Percentiles rank a stretch among this genome's conserved stretches.
These are phyloP conservation scores for Sinotaia quadrata DNA, from an alignment of 2,888 invertebrate species.

Conservation along the genomic window DNA sequence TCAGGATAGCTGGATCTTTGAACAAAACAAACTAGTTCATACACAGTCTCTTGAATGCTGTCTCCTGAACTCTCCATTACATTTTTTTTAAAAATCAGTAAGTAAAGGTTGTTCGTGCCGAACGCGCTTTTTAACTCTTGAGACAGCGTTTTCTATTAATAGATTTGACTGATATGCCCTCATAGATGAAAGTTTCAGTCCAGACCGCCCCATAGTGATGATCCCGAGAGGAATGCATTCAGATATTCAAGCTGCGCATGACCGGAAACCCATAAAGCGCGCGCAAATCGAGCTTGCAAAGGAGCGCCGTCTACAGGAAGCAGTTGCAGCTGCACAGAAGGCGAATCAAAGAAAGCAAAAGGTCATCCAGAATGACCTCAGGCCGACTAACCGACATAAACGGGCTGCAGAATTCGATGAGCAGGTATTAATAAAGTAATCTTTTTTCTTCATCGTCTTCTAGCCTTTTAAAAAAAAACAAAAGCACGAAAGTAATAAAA, in stretches of 20 bases:
- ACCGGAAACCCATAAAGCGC: constrained; percentile 12
- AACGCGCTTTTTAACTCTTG: too few species aligned
- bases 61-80: too few species aligned
- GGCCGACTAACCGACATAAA: background rate
- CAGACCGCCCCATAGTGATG: background rate
- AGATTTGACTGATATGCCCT: too few species aligned
- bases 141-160: too few species aligned
- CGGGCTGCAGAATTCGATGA: constrained; percentile 29
- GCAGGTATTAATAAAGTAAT: constrained; percentile 18
- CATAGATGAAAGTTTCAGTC: background rate
- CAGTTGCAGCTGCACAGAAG: background rate
- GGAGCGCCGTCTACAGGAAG: background rate
- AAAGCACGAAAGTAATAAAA: too few species aligned
- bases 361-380: background rate
- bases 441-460: too few species aligned
- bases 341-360: background rate
- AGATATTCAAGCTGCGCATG: constrained; percentile 9
- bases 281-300: constrained; percentile 8
- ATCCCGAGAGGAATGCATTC: constrained; percentile 12
- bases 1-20: too few species aligned
- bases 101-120: too few species aligned
- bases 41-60: too few species aligned
- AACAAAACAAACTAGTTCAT: too few species aligned
- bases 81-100: too few species aligned
- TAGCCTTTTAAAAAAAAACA: too few species aligned